Evolutionary conservation across 2,113 vertebrate genomes (phyloP).

Genomic region (Boulengeromyrus knoepffleri): DNA sequence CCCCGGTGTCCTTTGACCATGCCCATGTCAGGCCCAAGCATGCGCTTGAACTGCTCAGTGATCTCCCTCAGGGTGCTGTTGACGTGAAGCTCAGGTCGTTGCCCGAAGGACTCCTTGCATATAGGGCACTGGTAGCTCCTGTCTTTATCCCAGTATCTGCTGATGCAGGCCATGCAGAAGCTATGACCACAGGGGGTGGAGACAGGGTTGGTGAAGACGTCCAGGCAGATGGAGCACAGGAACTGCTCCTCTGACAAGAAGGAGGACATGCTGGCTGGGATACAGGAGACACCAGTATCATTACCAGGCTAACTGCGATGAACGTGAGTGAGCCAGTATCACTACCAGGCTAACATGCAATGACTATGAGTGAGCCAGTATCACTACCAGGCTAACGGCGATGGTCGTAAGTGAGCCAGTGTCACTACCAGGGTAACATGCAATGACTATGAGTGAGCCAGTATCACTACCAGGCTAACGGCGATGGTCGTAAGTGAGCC

Average conservation of each 20-base stretch:
- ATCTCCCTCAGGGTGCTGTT: constrained; percentile 63
- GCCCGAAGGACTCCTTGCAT: constrained; percentile 58
- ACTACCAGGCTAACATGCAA: background rate
- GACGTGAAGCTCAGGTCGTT: constrained; percentile 56
- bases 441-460: background rate
- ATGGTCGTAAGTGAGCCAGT: background rate
- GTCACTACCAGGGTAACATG: background rate
- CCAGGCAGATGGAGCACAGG: constrained; percentile 62
- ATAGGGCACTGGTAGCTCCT: constrained; percentile 53
- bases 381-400: background rate
- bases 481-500: background rate
- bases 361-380: background rate
- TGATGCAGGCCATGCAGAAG: constrained; percentile 59
- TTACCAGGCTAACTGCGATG: background rate
- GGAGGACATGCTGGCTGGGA: constrained; percentile 25
- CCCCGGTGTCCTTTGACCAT: background rate
- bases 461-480: background rate
- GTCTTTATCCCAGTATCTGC: constrained; percentile 50
- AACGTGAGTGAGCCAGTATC: background rate
- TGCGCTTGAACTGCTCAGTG: constrained; percentile 59
- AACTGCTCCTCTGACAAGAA: constrained; percentile 63
- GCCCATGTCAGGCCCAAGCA: constrained; percentile 18
- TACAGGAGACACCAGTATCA: background rate
- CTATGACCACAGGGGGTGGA: constrained; percentile 65
- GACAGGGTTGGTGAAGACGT: constrained; percentile 56